Conservation (phyloP, 2,797 vertebrate species). For the Betta splendens region DNA sequence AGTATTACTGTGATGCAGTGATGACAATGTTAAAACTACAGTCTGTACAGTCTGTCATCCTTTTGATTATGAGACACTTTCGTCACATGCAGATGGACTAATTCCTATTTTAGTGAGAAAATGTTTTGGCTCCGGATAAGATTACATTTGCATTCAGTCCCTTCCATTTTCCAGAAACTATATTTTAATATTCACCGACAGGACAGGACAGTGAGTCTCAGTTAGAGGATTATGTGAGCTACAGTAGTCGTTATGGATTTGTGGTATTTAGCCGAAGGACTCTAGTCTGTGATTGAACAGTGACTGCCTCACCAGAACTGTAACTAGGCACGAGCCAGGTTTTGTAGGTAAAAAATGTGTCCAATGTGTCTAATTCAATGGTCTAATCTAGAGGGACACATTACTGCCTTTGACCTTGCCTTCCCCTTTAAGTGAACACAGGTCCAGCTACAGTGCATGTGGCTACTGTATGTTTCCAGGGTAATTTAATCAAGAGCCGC, state of each 20-base stretch:
- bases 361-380: too few relatives aligned
- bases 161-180: constrained; percentile 14
- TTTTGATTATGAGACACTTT: constrained; percentile 50
- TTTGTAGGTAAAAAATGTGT: too few relatives aligned
- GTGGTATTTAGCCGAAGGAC: too few relatives aligned
- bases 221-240: constrained; percentile 15
- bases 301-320: too few relatives aligned
- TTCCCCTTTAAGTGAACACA: too few relatives aligned
- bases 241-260: constrained; percentile 25
- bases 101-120: constrained; percentile 27
- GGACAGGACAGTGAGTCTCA: constrained; percentile 19
- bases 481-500: too few relatives aligned
- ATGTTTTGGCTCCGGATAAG: constrained; percentile 49
- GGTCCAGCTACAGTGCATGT: too few relatives aligned
- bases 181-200: constrained; percentile 31
- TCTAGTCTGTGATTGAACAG: too few relatives aligned
- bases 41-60: constrained; percentile 59
- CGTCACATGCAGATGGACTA: constrained; percentile 44
- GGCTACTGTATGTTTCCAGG: too few relatives aligned
- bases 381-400: too few relatives aligned
- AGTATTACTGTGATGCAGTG: constrained; percentile 24
- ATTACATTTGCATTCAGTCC: constrained; percentile 37
- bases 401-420: too few relatives aligned
- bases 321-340: too few relatives aligned
- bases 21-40: constrained; percentile 44